Conservation (phyloP, 1,140 invertebrate genomes). For the Cotesia vestalis region DNA sequence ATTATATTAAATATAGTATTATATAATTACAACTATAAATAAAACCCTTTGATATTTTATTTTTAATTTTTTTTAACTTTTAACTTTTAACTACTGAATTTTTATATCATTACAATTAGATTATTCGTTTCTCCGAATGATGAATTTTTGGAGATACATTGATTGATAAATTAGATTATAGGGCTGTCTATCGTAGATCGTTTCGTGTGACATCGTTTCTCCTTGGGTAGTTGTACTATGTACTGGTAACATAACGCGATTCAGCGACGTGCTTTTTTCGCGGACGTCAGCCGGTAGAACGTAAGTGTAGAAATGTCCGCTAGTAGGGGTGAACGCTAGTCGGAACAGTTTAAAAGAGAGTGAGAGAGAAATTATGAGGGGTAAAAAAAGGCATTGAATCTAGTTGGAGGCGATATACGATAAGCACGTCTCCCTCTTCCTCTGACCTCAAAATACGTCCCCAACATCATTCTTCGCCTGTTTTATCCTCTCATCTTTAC, state of each 20-base stretch:
- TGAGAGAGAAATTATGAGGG: too few species aligned
- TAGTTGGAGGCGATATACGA: constrained; percentile 64
- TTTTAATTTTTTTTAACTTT: too few species aligned
- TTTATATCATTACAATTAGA: too few species aligned
- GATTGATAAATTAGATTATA: constrained; percentile 9
- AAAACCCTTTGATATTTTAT: too few species aligned
- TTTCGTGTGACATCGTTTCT: constrained; percentile 24
- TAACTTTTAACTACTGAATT: too few species aligned
- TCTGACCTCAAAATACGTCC: constrained; percentile 51
- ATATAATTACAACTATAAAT: too few species aligned
- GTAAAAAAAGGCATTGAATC: constrained; percentile 41
- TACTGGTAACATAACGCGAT: not conserved
- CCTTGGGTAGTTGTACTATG: constrained; percentile 1
- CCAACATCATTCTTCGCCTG: not conserved
- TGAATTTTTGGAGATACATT: not conserved
- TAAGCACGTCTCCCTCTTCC: constrained; percentile 62
- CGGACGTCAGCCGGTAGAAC: constrained; percentile 50
- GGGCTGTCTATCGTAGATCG: constrained; percentile 45
- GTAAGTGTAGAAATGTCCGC: not conserved
- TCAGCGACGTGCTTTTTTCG: constrained; percentile 52
- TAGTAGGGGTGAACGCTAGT: not conserved
- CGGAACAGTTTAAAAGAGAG: not conserved
- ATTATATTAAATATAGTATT: not conserved
- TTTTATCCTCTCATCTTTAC: not conserved
- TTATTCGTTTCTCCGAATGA: too few species aligned